Base-by-base conservation (phyloP, 2,113 vertebrate genomes). In the Progne subis region DNA sequence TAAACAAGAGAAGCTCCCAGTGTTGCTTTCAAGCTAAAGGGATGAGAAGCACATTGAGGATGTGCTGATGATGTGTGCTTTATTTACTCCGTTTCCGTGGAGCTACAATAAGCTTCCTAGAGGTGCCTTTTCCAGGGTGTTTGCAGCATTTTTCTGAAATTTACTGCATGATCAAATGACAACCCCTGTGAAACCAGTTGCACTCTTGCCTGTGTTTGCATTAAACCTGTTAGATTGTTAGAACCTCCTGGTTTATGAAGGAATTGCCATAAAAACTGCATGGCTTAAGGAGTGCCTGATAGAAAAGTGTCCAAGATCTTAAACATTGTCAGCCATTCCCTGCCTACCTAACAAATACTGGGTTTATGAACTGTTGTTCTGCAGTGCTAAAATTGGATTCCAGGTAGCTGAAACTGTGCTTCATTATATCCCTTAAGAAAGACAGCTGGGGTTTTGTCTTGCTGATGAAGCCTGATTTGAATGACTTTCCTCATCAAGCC, bases 401-500 rank as follows among this genome's bases (percentile, higher is more conserved):
- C 56, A 94, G 94, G 94, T 97, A 95, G 82, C 81, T 88, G 64
- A 75, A 92, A 84, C 65, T 57, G 65, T 84, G 53, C 53, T 92
- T 78, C 57, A 5, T 72, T 72, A 32, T 89, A 82, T 76, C 31
- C 69, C 84, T 74, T 86, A 87, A 65, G 65, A 94, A 89, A 91
- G 91, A 75, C 80, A 95, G 77, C 72, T 95, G 93, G 65, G 72
- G 11, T 89, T 94, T 95, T 91, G 69, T 95, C 74, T 87, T 82
- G 69, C 83, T 92, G 91, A 95, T 86, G 83, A 84, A 94, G 68
- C 52, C 76, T 75, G 75, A 86, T 96, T 95, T 96, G 76, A 91
- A 88, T 86, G 52, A 89, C 77, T 96, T 94, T 84, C 60, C 53
- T 95, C 81, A 94, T 95, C 89, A 92, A 96, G 83, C 31, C 77